phyloP scores from a whole-genome alignment of 2,797 vertebrate species.

The Cichlasoma orientale region DNA sequence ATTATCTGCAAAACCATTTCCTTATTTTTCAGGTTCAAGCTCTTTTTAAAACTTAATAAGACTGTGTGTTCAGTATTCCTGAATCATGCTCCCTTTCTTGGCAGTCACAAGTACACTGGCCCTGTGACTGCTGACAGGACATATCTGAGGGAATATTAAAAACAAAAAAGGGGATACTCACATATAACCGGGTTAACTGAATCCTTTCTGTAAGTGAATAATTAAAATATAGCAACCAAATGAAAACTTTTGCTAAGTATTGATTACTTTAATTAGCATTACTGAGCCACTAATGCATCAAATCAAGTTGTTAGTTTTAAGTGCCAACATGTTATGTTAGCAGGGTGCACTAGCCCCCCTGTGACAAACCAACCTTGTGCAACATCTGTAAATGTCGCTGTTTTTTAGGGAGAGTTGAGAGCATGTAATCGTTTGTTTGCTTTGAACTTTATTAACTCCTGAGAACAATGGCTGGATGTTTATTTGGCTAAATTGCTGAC shows the following conservation, averaged over 20 bases:
- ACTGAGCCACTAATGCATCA: not conserved
- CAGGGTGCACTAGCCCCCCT: not conserved
- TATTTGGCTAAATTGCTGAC: not conserved
- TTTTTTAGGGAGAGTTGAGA: not conserved
- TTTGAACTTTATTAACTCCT: not conserved
- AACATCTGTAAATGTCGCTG: not conserved
- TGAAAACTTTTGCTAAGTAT: not conserved
- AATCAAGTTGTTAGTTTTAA: not conserved
- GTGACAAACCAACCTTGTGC: not conserved
- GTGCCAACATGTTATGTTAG: not conserved
- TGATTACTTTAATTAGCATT: not conserved
- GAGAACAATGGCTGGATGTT: not conserved
- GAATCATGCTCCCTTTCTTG: not conserved
- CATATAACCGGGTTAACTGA: not conserved
- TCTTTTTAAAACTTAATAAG: not conserved
- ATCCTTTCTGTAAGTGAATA: not conserved
- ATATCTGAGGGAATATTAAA: not conserved
- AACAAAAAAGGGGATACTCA: not conserved
- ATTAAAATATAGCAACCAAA: not conserved
- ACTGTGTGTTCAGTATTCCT: not conserved
- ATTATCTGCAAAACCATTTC: slow-evolving; percentile 8
- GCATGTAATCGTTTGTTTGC: not conserved
- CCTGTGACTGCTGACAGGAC: not conserved
- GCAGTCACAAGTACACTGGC: not conserved
- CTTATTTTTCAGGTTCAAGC: not conserved